Base-by-base conservation (phyloP, 2,113 vertebrate genomes). In the Stercorarius parasiticus region DNA sequence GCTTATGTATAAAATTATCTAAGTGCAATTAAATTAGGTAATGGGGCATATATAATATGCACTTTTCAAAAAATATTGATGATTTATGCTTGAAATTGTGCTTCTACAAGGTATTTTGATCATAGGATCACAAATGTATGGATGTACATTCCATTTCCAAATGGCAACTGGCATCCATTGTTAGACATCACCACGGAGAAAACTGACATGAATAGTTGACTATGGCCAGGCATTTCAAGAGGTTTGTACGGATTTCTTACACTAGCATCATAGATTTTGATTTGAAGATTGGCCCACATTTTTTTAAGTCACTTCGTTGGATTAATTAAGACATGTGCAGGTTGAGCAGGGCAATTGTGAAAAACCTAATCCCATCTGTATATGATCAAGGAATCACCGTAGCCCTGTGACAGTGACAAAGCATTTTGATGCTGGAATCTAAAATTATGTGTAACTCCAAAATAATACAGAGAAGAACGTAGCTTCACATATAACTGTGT, bases 21-120 rank as follows among this genome's bases (percentile, higher is more conserved):
- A 76, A 72, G 14, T 86, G n/a, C 47, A 88, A 96, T 96, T 95
- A 94, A 94, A 86, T 77, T 53, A n/a, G 58, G 9, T 91, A 96
- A 92, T 88, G 71, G 13, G 15, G 36, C 67, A 91, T 74, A 49
- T 73, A 74, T 70, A 88, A 73, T 77, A 62, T 4, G 2, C 25
- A 45, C 22, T 90, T 84, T 74, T n/a, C 0, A 23, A 86, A 92
- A 86, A 43, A 74, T 6, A 52, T 7, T 45, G 10, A 72, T 76
- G 8, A 92, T 86, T 82, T 86, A 62, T 73, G 53, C 38, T 83
- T 79, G 61, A 93, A 94, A 69, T 30, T 79, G 21, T 89, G 20
- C 42, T 87, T 58, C 50, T 36, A 42, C 20, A 30, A 71, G 22
- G 6, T 88, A 23, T 74, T 58, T 88, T 86, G 42, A 45, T 58